A percentile compares a stretch with the other conserved stretches of the same genome.
phyloP scores from a whole-genome alignment of 1,140 invertebrate genomes.

The Rhizoglyphus robini region DNA sequence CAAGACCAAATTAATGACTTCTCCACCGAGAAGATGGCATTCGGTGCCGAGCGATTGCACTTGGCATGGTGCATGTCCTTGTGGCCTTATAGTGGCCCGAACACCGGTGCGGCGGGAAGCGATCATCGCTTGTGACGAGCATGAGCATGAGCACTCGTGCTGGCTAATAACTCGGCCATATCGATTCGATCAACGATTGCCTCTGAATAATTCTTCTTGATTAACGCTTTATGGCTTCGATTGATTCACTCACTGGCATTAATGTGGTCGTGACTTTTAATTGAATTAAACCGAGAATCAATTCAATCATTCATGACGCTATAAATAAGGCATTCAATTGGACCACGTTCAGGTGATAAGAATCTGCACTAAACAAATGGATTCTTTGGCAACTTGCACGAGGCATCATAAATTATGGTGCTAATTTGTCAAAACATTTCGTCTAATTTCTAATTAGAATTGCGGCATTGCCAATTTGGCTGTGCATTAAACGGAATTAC shows the following conservation, averaged over 20 bases:
- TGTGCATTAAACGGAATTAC: neutral
- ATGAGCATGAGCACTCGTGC: too few species aligned
- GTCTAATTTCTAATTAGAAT: neutral
- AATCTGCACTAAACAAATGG: neutral
- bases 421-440: neutral
- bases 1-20: constrained; percentile 12
- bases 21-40: neutral
- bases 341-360: neutral
- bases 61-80: too few species aligned
- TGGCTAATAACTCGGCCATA: neutral
- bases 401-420: constrained; percentile 1
- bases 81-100: too few species aligned
- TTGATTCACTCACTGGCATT: neutral
- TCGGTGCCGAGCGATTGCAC: too few species aligned
- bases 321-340: constrained; percentile 1
- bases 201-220: neutral
- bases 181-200: neutral
- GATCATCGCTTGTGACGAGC: too few species aligned
- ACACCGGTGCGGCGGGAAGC: neutral
- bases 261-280: constrained; percentile 5
- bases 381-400: neutral
- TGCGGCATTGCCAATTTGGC: too few species aligned
- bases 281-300: constrained; percentile 7
- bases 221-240: constrained; percentile 1
- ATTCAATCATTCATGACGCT: neutral